Evolutionary conservation across 2,113 vertebrate species (phyloP), one percentile per base, ranked within the genome.

Genomic region (Tachycineta bicolor): DNA sequence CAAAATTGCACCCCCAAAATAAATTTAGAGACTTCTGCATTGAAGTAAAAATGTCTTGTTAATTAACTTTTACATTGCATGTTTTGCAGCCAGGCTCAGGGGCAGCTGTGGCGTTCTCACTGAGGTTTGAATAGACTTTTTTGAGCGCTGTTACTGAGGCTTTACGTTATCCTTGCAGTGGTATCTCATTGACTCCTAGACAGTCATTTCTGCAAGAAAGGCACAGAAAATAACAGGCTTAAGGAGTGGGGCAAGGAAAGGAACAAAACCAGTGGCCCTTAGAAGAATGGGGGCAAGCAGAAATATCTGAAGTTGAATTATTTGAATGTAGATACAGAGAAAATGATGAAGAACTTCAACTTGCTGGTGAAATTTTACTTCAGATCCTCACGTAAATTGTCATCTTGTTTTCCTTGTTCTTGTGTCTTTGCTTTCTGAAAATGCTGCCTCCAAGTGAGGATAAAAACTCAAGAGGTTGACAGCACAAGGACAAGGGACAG

Each of bases 171-270:
- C 62, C 65, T 69, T 39, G 73, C 26, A 31, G 43, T 39, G 49
- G 15, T 12, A 11, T 34, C n/a, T 74, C 14, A 4, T 10, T 0
- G 0, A 37, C 33, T 50, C 26, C 31, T 23, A 12, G 11, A 34
- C 18, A 44, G 33, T 23, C 2, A 2, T n/a, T 83, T 55, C 44
- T 79, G 39, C 44, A 41, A 58, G 60, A 53, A 70, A 69, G 24
- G 31, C 26, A 39, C 41, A 65, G 49, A 43, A 73, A 60, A 56
- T 7, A 67, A 6, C 3, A 37, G 2, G 3, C 34, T 16, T 52
- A 17, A 75, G n/a, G 43, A 62, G 31, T 15, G 11, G 17, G n/a
- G 16, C 4, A 25, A 67, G 21, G 71, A 55, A 46, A 31, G n/a
- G 49, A 50, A 31, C 20, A 31, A 76, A 76, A 4, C 6, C 13